Evolutionary conservation across 1,140 invertebrate species (phyloP).

Genomic region (Sminthurides bifidus): DNA sequence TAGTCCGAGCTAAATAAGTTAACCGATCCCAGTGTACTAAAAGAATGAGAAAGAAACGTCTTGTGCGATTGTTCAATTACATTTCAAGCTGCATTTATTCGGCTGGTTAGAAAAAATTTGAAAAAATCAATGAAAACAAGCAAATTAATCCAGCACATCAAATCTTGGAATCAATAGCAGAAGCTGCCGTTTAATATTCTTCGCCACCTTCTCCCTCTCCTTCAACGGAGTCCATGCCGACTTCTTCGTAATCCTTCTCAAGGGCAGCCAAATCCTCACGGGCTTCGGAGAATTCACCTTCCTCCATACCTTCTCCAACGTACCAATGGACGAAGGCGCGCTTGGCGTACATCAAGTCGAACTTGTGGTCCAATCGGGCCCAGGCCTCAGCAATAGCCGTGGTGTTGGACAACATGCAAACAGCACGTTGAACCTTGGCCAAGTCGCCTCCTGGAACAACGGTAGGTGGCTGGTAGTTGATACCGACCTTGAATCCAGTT

Average conservation of each 20-base stretch:
- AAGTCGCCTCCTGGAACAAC: conserved; percentile 71
- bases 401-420: conserved; percentile 69
- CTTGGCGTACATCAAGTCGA: conserved; percentile 53
- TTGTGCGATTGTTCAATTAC: too few species aligned
- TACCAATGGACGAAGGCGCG: conserved; percentile 41
- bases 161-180: too few species aligned
- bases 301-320: conserved; percentile 71
- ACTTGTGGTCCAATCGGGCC: conserved; percentile 54
- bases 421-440: conserved; percentile 52
- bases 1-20: too few species aligned
- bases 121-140: too few species aligned
- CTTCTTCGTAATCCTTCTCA: conserved; percentile 74
- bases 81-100: too few species aligned
- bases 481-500: conserved; percentile 66
- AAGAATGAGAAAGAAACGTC: too few species aligned
- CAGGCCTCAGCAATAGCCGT: conserved; percentile 74
- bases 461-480: conserved; percentile 54
- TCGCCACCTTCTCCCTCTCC: conserved; percentile 37
- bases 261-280: conserved; percentile 71
- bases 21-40: too few species aligned
- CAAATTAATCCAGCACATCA: too few species aligned
- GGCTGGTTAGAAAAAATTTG: too few species aligned
- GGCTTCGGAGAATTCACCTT: conserved; percentile 73
- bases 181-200: conserved; percentile 29
- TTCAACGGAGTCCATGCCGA: conserved; percentile 51